These are phyloP conservation scores for Gryllus longicercus DNA, from an alignment of 2,888 invertebrate species.

Conservation along the genomic window DNA sequence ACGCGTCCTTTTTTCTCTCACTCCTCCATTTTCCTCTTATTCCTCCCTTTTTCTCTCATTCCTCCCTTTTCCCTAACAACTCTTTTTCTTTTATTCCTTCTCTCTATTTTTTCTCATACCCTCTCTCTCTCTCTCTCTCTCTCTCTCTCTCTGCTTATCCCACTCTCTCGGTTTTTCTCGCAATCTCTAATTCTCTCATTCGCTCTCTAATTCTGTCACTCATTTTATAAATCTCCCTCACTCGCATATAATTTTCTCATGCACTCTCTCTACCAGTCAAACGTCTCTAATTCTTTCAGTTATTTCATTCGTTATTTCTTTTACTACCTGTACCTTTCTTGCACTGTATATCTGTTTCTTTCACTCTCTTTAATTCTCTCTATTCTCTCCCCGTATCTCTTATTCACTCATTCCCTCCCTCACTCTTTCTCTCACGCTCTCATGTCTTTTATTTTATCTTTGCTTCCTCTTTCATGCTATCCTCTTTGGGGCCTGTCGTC, in stretches of 20 bases:
- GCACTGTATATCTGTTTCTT: neutral
- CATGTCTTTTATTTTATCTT: too few relatives aligned
- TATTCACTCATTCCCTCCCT: too few relatives aligned
- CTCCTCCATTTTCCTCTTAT: neutral
- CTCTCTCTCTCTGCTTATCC: neutral
- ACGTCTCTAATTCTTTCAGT: neutral
- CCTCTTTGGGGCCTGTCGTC: neutral
- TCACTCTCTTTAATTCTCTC: neutral
- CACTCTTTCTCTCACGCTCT: neutral
- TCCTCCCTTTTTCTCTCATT: neutral
- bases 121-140: neutral
- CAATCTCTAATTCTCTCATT: neutral
- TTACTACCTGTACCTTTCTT: too few relatives aligned
- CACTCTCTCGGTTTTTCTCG: neutral
- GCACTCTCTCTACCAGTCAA: neutral
- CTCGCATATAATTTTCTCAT: neutral
- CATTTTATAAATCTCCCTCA: neutral
- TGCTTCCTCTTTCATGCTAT: too few relatives aligned
- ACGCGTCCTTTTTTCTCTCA: neutral
- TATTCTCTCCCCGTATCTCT: neutral
- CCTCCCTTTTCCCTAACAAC: too few relatives aligned
- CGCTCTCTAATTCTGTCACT: neutral
- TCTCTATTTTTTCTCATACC: neutral
- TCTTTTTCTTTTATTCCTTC: neutral
- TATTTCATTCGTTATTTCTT: too few relatives aligned